Conservation (phyloP, 2,797 vertebrate species). For the Scolopax bukidnonensis region DNA sequence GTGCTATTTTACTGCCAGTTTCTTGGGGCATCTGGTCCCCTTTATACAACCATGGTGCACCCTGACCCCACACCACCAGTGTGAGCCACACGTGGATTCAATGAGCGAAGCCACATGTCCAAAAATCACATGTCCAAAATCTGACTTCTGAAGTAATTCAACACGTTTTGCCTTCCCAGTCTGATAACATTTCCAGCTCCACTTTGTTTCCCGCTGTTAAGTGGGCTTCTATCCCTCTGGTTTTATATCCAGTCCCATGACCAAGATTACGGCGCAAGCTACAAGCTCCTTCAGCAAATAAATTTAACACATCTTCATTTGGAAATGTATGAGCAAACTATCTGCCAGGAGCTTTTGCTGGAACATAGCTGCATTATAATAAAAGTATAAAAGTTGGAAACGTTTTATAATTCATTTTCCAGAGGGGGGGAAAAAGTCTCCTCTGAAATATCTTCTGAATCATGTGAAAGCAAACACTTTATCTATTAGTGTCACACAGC, state of each 20-base stretch:
- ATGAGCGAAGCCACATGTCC: slow-evolving; percentile 13
- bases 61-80: not conserved
- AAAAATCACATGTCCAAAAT: slow-evolving; percentile 21
- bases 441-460: slow-evolving; percentile 41
- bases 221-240: slow-evolving; percentile 20
- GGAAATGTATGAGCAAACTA: slow-evolving; percentile 56
- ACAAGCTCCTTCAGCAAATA: slow-evolving; percentile 63
- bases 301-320: slow-evolving; percentile 73
- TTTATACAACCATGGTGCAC: not conserved
- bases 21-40: not conserved
- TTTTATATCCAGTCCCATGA: slow-evolving; percentile 55
- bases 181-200: slow-evolving; percentile 62
- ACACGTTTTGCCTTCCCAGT: not conserved
- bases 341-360: slow-evolving; percentile 59
- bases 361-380: slow-evolving; percentile 27
- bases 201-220: slow-evolving; percentile 9
- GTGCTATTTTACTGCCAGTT: not conserved
- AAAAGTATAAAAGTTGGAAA: slow-evolving; percentile 61
- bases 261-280: slow-evolving; percentile 47
- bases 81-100: not conserved
- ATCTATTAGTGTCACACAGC: not conserved
- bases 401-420: slow-evolving; percentile 72
- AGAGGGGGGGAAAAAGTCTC: not conserved
- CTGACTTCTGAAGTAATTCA: slow-evolving; percentile 27
- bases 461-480: slow-evolving; percentile 26